phyloP scores from a whole-genome alignment of 2,888 invertebrate species.

The Cylindroiulus punctatus region DNA sequence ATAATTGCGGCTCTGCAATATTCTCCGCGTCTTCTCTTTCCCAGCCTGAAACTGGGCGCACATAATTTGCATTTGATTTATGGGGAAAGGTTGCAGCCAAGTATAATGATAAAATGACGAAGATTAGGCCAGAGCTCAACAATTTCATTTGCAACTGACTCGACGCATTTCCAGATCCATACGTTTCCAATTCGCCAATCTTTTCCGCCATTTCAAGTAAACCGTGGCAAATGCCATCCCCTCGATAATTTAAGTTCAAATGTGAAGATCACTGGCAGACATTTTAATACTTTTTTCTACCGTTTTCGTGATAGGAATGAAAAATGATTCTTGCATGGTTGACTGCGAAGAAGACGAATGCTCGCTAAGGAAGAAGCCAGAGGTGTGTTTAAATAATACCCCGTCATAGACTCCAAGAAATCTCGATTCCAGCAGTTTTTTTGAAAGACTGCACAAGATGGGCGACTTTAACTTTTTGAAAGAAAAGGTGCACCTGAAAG shows the following conservation, averaged over 20 bases:
- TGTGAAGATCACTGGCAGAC: background rate
- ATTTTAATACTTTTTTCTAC: conserved; percentile 31
- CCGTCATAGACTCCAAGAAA: no score
- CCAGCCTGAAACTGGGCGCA: background rate
- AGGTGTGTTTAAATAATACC: no score
- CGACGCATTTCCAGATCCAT: background rate
- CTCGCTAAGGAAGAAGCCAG: no score
- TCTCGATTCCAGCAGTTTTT: no score
- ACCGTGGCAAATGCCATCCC: conserved; percentile 34
- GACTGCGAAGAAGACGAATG: no score
- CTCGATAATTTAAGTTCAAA: conserved; percentile 31
- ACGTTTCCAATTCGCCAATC: conserved; percentile 29
- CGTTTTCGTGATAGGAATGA: conserved; percentile 40
- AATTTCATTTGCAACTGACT: background rate
- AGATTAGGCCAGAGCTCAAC: background rate
- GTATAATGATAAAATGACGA: background rate
- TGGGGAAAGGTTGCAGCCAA: background rate
- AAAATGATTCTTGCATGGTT: background rate
- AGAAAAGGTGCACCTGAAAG: no score
- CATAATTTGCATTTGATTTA: conserved; percentile 36
- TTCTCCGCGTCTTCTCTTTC: background rate
- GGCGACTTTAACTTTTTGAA: no score
- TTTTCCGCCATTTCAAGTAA: conserved; percentile 47
- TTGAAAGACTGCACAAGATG: no score
- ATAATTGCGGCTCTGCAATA: background rate